Conservation (phyloP, 2,888 invertebrate genomes). For the Syrista parreyssii region DNA sequence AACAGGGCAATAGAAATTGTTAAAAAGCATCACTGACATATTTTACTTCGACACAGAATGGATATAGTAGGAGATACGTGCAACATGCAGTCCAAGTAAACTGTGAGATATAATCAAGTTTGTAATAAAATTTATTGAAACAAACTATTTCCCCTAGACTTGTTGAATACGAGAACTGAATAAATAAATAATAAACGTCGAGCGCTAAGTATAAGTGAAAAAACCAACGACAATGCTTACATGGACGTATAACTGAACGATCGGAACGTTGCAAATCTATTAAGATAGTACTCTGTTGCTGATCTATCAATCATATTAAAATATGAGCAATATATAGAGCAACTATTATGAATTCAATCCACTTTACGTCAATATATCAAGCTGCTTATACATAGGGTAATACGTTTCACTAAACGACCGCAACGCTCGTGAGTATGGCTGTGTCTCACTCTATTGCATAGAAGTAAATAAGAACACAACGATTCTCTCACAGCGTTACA, state of each 20-base stretch:
- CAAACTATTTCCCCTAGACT: slow-evolving; percentile 11
- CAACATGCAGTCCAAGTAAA: neutral
- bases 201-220: neutral
- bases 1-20: slow-evolving; percentile 46
- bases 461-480: too few relatives aligned
- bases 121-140: slow-evolving; percentile 5
- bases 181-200: slow-evolving; percentile 20
- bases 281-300: too few relatives aligned
- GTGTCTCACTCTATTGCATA: too few relatives aligned
- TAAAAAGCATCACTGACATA: slow-evolving; percentile 22
- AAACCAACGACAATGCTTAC: neutral
- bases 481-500: too few relatives aligned
- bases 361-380: neutral
- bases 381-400: neutral
- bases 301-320: too few relatives aligned
- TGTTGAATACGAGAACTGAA: slow-evolving; percentile 16
- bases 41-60: neutral
- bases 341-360: neutral
- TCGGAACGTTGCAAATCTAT: neutral
- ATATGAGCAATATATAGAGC: too few relatives aligned
- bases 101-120: neutral
- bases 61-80: neutral
- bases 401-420: too few relatives aligned
- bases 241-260: neutral
- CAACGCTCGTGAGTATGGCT: too few relatives aligned